Evolutionary conservation across 2,888 invertebrate species (phyloP), one percentile per base, ranked within the genome.

Genomic region (Agrenia bidenticulata): DNA sequence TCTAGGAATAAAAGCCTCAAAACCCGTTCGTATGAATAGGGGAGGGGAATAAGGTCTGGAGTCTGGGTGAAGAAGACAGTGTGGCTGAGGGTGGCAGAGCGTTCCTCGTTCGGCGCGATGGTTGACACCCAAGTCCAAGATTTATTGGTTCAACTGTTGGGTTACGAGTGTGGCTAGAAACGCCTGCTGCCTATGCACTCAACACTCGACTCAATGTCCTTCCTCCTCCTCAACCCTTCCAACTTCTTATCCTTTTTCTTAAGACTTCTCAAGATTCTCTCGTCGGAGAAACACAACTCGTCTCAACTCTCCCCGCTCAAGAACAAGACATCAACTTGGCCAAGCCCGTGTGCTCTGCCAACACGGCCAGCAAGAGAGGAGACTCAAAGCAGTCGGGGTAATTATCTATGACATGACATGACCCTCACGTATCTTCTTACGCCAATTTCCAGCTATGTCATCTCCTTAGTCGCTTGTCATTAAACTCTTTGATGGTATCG

Each of bases 111-210:
- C 67, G 74, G 74, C 73, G 74, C 73, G 70, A 75, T 73, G 73
- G 75, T 75, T 73, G 73, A 75, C 73, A 75, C 75, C 75, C 75
- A 74, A 72, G 73, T 70, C 73, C 72, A 72, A 73, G 76, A 76
- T 74, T 76, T 76, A 76, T 76, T 76, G 76, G 76, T 72, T 72
- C 70, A 72, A 73, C 66, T 72, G 71, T 69, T 72, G 70, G 70
- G 69, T 63, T 67, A 39, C 67, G 72, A 73, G 73, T 75, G 73
- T 74, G 72, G 73, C 67, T 62, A 75, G 73, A 75, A 73, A 73
- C 75, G 73, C 73, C 73, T 72, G 66, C 66, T 68, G 65, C 69
- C 70, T 63, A 67, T 65, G 63, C 66, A 63, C 67, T 67, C 41
- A 21, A 39, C 50, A 64, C 59, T 54, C 61, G 50, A 27, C 50